Percentiles rank a stretch among this genome's conserved stretches.
Conservation (phyloP, 1,140 invertebrate genomes). For the Lordiphosa collinella region DNA sequence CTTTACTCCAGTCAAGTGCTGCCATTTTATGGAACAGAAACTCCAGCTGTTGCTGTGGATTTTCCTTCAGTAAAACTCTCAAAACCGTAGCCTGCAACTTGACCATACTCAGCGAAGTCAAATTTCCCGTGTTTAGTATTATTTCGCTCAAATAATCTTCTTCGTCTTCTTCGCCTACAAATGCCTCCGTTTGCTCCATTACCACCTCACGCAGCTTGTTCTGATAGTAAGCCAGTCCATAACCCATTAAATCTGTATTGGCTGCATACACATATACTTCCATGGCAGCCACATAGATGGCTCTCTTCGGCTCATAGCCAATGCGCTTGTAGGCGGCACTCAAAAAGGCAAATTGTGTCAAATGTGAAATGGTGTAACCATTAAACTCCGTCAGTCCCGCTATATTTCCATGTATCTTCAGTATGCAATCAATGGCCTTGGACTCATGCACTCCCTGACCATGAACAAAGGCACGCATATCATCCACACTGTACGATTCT, state of each 20-base stretch:
- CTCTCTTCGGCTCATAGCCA: slow-evolving; percentile 57
- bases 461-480: slow-evolving; percentile 82
- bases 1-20: slow-evolving; percentile 15
- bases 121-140: slow-evolving; percentile 49
- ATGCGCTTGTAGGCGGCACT: slow-evolving; percentile 62
- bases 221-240: slow-evolving; percentile 68
- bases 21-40: slow-evolving; percentile 30
- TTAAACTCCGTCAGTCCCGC: slow-evolving; percentile 74
- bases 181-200: slow-evolving; percentile 31
- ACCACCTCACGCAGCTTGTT: slow-evolving; percentile 74
- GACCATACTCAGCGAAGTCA: slow-evolving; percentile 47
- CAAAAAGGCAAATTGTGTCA: slow-evolving; percentile 69
- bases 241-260: slow-evolving; percentile 71
- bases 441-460: slow-evolving; percentile 80
- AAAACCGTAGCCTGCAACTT: slow-evolving; percentile 62
- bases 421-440: slow-evolving; percentile 79
- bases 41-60: slow-evolving; percentile 14
- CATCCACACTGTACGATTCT: slow-evolving; percentile 79
- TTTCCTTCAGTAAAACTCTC: slow-evolving; percentile 31
- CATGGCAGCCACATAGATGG: slow-evolving; percentile 72
- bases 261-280: slow-evolving; percentile 78
- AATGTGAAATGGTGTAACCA: slow-evolving; percentile 66
- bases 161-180: background rate
- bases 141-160: slow-evolving; percentile 29
- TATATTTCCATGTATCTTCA: slow-evolving; percentile 81